A percentile compares a stretch with the other conserved stretches of the same genome.
Conservation (phyloP, 2,888 invertebrate species). For the Mamestra brassicae region DNA sequence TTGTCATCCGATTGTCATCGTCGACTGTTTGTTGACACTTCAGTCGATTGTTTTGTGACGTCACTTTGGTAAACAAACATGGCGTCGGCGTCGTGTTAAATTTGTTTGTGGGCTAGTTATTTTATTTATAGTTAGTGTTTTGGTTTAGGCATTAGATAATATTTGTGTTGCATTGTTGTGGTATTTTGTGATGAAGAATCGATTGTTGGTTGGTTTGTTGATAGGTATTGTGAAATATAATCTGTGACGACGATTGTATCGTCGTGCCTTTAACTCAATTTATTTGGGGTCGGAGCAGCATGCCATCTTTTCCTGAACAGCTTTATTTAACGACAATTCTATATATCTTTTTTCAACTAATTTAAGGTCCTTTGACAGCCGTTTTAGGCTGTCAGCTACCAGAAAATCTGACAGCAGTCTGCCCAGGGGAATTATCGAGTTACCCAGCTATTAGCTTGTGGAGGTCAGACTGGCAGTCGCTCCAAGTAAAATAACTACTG, state of each 20-base stretch:
- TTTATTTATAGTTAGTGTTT: conserved; percentile 43
- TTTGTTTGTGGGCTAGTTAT: conserved; percentile 43
- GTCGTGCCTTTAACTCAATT: too few species aligned
- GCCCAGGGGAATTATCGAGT: too few species aligned
- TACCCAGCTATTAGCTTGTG: too few species aligned
- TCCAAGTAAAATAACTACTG: too few species aligned
- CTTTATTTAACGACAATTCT: too few species aligned
- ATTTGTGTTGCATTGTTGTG: conserved; percentile 24
- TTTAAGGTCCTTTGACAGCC: too few species aligned
- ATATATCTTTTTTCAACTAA: too few species aligned
- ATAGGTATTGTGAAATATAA: not conserved
- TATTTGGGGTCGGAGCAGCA: too few species aligned
- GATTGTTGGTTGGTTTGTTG: not conserved
- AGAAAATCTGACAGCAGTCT: too few species aligned
- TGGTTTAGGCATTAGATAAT: conserved; percentile 34
- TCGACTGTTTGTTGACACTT: conserved; percentile 38
- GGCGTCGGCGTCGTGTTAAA: conserved; percentile 10
- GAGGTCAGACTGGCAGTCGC: too few species aligned
- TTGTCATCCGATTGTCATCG: conserved; percentile 45
- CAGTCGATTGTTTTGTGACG: conserved; percentile 45
- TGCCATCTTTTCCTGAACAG: too few species aligned
- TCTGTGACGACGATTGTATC: not conserved
- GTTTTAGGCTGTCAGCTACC: too few species aligned
- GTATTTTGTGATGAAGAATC: not conserved
- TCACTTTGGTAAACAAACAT: conserved; percentile 47